Percentiles rank a stretch among this genome's conserved stretches.
These are phyloP conservation scores for Siniperca knerii DNA, from an alignment of 2,113 vertebrate species.

Conservation along the genomic window DNA sequence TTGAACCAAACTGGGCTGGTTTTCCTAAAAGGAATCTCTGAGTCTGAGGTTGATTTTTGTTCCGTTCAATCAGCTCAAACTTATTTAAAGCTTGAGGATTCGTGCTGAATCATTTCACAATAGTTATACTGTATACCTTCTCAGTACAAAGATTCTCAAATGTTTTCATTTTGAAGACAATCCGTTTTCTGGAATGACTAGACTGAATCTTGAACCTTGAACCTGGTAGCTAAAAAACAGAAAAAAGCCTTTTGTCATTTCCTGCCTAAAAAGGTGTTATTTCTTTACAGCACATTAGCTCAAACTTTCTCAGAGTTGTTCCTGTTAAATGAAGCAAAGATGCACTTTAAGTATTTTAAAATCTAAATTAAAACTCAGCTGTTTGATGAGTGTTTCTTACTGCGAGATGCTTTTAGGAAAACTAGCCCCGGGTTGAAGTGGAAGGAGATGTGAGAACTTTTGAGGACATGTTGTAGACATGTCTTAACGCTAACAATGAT, in stretches of 20 bases:
- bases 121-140: not conserved
- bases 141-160: not conserved
- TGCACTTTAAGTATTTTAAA: not conserved
- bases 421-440: conserved; percentile 14
- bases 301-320: not conserved
- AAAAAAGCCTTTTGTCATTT: not conserved
- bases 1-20: conserved; percentile 42
- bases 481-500: conserved; percentile 48
- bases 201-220: not conserved
- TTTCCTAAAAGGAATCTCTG: conserved; percentile 42
- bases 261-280: not conserved
- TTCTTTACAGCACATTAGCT: not conserved
- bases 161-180: not conserved
- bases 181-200: not conserved
- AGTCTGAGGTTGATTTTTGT: not conserved
- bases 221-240: not conserved
- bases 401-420: conserved; percentile 46
- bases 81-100: not conserved
- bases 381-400: not conserved
- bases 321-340: not conserved
- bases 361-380: not conserved
- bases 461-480: conserved; percentile 45
- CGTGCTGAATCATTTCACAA: not conserved
- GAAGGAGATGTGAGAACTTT: conserved; percentile 27
- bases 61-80: conserved; percentile 3